phyloP scores from a whole-genome alignment of 2,113 vertebrate species.

The Cisticola juncidis region DNA sequence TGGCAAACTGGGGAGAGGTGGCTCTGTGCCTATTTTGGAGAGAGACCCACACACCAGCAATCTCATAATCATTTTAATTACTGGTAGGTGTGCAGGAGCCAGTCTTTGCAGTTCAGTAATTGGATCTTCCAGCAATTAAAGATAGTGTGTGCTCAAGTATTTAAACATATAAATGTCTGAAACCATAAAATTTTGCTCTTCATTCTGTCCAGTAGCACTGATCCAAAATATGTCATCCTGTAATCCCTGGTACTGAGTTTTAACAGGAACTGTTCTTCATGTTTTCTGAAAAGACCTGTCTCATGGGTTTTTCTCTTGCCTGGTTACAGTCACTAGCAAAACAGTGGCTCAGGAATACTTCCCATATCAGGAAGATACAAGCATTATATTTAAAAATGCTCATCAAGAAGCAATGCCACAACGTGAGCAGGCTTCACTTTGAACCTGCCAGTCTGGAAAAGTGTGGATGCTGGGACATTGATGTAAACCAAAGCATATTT shows the following conservation, averaged over 20 bases:
- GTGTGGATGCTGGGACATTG: background rate
- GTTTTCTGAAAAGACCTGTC: background rate
- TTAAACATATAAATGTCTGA: background rate
- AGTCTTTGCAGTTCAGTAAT: background rate
- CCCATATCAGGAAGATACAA: background rate
- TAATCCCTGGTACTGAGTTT: background rate
- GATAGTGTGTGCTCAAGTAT: background rate
- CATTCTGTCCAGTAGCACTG: background rate
- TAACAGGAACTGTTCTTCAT: background rate
- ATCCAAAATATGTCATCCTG: background rate
- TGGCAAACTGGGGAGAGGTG: background rate
- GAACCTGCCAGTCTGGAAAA: background rate
- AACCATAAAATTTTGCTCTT: background rate
- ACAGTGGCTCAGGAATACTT: background rate
- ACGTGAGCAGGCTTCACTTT: background rate
- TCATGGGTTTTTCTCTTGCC: background rate
- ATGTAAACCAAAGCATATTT: background rate
- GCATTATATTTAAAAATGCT: background rate
- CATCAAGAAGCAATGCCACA: background rate
- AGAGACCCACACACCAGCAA: background rate
- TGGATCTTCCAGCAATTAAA: background rate
- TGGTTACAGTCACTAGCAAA: background rate
- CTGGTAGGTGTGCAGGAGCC: background rate
- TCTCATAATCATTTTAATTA: background rate
- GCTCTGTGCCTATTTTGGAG: background rate